These are phyloP conservation scores for Gymnoscopelus microlampas DNA, from an alignment of 2,797 vertebrate species.

Conservation along the genomic window DNA sequence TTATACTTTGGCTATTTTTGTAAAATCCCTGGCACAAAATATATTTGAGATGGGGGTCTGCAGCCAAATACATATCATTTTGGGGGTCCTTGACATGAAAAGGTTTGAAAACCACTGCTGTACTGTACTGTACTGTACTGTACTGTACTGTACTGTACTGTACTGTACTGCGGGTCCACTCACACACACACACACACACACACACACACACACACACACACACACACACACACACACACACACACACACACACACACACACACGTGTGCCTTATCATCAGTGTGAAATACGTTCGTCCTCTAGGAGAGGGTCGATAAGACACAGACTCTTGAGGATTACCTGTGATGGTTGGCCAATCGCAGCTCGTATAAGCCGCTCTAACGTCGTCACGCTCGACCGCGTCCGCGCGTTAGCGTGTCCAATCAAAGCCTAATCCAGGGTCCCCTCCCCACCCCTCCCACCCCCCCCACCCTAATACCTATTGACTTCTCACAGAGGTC, in stretches of 20 bases:
- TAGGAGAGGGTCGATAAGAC: constrained; percentile 42
- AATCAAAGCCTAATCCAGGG: constrained; percentile 60
- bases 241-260: neutral
- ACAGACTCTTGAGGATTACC: constrained; percentile 48
- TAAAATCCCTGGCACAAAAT: no score
- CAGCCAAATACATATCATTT: no score
- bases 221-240: neutral
- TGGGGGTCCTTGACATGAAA: no score
- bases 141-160: neutral
- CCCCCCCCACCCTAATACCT: constrained; percentile 57
- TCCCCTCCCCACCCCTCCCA: constrained; percentile 31
- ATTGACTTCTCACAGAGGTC: constrained; percentile 66
- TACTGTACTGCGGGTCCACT: neutral
- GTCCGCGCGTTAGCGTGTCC: constrained; percentile 22
- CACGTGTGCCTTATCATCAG: constrained; percentile 3
- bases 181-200: constrained; percentile 8
- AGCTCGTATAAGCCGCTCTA: constrained; percentile 36
- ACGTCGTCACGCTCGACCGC: constrained; percentile 42
- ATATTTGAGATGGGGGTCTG: no score
- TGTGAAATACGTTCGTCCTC: constrained; percentile 47
- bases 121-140: neutral
- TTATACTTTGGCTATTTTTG: no score
- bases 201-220: neutral
- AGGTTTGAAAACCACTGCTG: no score
- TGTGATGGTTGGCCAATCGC: constrained; percentile 19